Conservation (phyloP, 1,140 invertebrate species). For the Drosophila lacertosa region DNA sequence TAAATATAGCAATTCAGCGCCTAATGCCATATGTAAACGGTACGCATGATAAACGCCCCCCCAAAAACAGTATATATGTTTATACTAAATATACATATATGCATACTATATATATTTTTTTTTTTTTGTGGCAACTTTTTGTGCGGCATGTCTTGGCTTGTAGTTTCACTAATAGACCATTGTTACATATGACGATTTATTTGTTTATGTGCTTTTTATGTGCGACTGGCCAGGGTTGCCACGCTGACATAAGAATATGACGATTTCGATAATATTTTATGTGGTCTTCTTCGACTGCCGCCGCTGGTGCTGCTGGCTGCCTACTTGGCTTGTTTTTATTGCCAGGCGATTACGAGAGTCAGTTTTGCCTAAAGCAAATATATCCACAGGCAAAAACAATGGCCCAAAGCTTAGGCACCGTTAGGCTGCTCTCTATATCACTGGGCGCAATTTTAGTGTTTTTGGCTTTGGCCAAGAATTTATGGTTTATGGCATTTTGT, state of each 20-base stretch:
- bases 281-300: constrained; percentile 46
- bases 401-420: constrained; percentile 13
- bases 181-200: constrained; percentile 68
- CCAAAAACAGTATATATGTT: constrained; percentile 41
- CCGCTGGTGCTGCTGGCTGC: constrained; percentile 8
- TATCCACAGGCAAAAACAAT: constrained; percentile 58
- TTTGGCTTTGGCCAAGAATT: constrained; percentile 56
- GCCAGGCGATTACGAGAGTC: constrained; percentile 62
- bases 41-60: constrained; percentile 57
- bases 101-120: neutral
- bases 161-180: constrained; percentile 65
- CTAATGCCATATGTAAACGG: constrained; percentile 16
- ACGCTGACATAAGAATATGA: constrained; percentile 50
- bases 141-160: constrained; percentile 25
- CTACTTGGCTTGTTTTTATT: constrained; percentile 62
- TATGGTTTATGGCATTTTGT: constrained; percentile 74
- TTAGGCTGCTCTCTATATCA: constrained; percentile 19
- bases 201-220: constrained; percentile 65
- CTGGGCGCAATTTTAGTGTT: constrained; percentile 62
- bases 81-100: neutral
- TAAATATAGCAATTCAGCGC: constrained; percentile 46
- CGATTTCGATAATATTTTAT: constrained; percentile 79
- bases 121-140: constrained; percentile 24
- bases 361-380: constrained; percentile 29
- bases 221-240: constrained; percentile 27